Evolutionary conservation across 1,140 invertebrate genomes (phyloP).

Genomic region (Platorchestia sp.): DNA sequence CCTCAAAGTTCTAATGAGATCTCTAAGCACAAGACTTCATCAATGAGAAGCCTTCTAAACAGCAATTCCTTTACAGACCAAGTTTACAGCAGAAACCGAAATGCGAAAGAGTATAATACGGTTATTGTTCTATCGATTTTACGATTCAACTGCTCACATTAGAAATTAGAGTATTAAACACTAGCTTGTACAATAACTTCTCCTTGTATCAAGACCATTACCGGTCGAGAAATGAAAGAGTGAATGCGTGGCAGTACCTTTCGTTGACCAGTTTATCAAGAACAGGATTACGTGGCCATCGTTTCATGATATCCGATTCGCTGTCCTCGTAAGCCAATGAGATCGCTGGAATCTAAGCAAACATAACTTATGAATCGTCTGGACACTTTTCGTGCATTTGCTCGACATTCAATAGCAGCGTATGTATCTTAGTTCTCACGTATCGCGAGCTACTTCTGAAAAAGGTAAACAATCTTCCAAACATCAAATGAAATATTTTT

Average conservation of each 20-base stretch:
- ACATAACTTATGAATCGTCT: not conserved
- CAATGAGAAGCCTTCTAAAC: not conserved
- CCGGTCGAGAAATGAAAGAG: not conserved
- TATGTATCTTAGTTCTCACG: too few species aligned
- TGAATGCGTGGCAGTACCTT: slow-evolving; percentile 77
- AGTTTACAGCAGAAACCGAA: not conserved
- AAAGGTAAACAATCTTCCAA: too few species aligned
- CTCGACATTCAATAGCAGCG: too few species aligned
- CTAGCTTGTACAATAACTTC: not conserved
- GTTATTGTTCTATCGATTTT: not conserved
- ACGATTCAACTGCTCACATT: not conserved
- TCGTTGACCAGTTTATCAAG: slow-evolving; percentile 95
- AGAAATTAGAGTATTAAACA: not conserved
- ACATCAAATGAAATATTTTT: too few species aligned
- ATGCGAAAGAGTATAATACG: not conserved
- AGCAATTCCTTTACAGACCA: not conserved
- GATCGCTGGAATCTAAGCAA: slow-evolving; percentile 88
- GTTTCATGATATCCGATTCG: slow-evolving; percentile 97
- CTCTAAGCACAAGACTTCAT: not conserved
- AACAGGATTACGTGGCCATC: slow-evolving; percentile 91
- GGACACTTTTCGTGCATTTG: too few species aligned
- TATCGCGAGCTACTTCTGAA: too few species aligned
- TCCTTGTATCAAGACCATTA: not conserved
- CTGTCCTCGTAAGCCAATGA: slow-evolving; percentile 96
- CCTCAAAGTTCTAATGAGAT: not conserved